A percentile compares a stretch with the other conserved stretches of the same genome.
phyloP scores from a whole-genome alignment of 2,888 invertebrate genomes.

The Agrotis segetum region DNA sequence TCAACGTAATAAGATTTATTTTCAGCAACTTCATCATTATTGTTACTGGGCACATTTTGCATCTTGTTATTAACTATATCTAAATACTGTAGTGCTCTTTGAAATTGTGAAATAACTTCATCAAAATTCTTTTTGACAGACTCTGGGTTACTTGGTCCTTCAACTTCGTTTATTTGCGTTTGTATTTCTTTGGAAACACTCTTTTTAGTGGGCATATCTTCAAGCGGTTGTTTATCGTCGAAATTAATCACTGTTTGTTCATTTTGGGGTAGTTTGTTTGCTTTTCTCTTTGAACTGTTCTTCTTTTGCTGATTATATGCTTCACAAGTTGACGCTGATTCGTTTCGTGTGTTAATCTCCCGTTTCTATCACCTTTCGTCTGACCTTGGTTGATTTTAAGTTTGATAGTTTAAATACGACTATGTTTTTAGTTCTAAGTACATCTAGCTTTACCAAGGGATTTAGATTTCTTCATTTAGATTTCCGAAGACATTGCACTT shows the following conservation, averaged over 20 bases:
- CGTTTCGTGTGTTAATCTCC: constrained; percentile 59
- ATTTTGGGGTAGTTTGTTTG: constrained; percentile 39
- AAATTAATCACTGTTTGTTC: constrained; percentile 57
- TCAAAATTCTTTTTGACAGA: constrained; percentile 50
- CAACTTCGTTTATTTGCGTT: constrained; percentile 72
- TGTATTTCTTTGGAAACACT: constrained; percentile 71
- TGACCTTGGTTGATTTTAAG: not conserved
- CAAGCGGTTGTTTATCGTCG: constrained; percentile 56
- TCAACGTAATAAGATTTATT: constrained; percentile 53
- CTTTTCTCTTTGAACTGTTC: constrained; percentile 16
- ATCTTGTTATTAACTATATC: constrained; percentile 72
- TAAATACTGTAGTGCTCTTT: constrained; percentile 77
- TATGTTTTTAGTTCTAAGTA: not conserved
- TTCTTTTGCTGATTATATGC: constrained; percentile 2
- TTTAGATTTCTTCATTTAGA: not conserved
- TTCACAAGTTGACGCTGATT: constrained; percentile 22
- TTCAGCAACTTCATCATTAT: constrained; percentile 59
- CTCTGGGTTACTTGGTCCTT: constrained; percentile 41
- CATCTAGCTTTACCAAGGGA: not conserved
- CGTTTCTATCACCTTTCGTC: constrained; percentile 16
- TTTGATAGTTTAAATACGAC: not conserved
- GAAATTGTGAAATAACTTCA: constrained; percentile 76
- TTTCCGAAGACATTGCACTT: not conserved
- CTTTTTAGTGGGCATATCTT: constrained; percentile 67
- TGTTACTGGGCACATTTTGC: constrained; percentile 59